Evolutionary conservation across 2,113 vertebrate species (phyloP), one percentile per base, ranked within the genome.

Genomic region (Xenotilapia longispinis): DNA sequence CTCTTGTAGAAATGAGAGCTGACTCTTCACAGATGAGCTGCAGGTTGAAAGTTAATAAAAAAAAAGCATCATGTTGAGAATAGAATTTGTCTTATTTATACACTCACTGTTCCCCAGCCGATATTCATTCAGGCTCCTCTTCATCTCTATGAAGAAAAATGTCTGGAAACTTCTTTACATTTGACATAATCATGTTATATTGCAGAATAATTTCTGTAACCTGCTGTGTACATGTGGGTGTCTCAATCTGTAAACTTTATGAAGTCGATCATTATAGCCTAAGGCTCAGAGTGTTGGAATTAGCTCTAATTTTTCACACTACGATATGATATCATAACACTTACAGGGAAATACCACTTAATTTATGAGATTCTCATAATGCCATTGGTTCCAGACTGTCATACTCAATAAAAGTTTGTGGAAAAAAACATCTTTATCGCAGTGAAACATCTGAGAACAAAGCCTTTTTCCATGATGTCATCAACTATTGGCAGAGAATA

Each of bases 241-340:
- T 83, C 45, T 86, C 23, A 53, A 36, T 87, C 42, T 54, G 33
- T n/a, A 60, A 63, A 55, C 26, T 57, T 70, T 8, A 58, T 54
- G 38, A 81, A 85, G 83, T 83, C 26, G 58, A n/a, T 87, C 81
- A 81, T 51, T 21, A 4, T 3, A 21, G 23, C 57, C 80, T 7
- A 5, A 12, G 19, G 54, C 85, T 65, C n/a, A 1, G 54, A 47
- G 51, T 17, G 87, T 83, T 21, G 79, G 40, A 73, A 45, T 90
- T 90, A 90, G 47, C 63, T 87, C n/a, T 42, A 49, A 83, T 87
- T 88, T 21, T 36, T 70, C 81, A 86, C 81, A 81, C 84, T 84
- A 17, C 2, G 53, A 87, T 63, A 68, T 80, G 80, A 73, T 11
- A 42, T 89, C 7, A 80, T 28, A 65, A 51, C 54, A 36, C 53